phyloP scores from a whole-genome alignment of 1,140 invertebrate species.

The Anastrepha ludens region DNA sequence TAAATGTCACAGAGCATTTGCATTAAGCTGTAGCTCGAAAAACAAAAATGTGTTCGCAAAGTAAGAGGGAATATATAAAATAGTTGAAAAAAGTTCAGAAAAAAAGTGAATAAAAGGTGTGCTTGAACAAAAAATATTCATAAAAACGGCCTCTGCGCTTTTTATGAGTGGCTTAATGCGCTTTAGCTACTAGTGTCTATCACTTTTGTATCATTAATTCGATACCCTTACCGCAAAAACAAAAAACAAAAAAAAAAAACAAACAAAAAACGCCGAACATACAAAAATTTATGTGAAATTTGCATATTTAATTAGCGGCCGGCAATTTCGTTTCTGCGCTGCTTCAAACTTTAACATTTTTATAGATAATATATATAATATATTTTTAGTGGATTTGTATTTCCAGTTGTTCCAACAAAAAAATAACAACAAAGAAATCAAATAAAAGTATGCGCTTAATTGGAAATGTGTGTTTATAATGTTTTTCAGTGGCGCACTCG shows the following conservation, averaged over 20 bases:
- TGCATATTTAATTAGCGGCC: slow-evolving; percentile 34
- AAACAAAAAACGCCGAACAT: background rate
- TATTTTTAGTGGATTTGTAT: too few species aligned
- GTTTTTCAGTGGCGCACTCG: background rate
- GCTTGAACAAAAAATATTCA: background rate
- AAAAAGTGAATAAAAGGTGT: background rate
- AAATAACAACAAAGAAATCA: background rate
- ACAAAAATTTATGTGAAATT: slow-evolving; percentile 27
- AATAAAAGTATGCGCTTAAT: slow-evolving; percentile 29
- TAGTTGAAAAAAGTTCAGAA: background rate
- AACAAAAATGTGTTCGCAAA: background rate
- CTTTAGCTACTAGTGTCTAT: background rate
- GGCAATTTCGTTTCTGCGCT: background rate
- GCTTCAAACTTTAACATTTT: background rate
- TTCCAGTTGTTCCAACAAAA: background rate
- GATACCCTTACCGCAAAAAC: background rate
- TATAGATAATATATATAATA: background rate
- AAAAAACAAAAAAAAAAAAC: background rate
- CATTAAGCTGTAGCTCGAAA: background rate
- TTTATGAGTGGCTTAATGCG: background rate
- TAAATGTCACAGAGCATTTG: slow-evolving; percentile 11
- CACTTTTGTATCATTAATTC: slow-evolving; percentile 12
- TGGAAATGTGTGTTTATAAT: slow-evolving; percentile 32
- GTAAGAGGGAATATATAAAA: background rate
- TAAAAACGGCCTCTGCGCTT: background rate